Conservation (phyloP, 2,113 vertebrate genomes). For the Speoplatyrhinus poulsoni region DNA sequence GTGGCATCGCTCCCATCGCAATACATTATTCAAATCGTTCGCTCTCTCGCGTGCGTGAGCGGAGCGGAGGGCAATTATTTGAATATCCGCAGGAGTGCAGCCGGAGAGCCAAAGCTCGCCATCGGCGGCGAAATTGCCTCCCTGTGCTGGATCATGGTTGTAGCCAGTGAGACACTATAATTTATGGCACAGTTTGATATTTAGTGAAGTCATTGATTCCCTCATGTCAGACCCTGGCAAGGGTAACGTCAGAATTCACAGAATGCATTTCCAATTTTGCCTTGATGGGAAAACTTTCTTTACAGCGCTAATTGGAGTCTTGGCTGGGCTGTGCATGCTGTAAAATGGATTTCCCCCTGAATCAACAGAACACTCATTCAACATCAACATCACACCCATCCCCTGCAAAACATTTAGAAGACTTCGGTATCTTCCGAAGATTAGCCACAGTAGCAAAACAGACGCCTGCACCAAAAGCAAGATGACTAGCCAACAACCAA, state of each 20-base stretch:
- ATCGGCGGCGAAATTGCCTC: constrained; percentile 55
- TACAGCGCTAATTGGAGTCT: constrained; percentile 62
- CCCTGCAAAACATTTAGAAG: constrained; percentile 30
- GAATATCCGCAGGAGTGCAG: constrained; percentile 68
- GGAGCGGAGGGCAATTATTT: constrained; percentile 63
- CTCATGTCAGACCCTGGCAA: constrained; percentile 57
- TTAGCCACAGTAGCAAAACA: not conserved
- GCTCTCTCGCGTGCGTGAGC: constrained; percentile 29
- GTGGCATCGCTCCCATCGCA: constrained; percentile 62
- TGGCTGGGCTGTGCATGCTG: constrained; percentile 46
- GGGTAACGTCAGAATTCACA: constrained; percentile 45
- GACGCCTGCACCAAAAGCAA: constrained; percentile 20
- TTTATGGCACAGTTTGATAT: constrained; percentile 67
- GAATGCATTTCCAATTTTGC: constrained; percentile 51
- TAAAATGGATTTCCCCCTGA: constrained; percentile 63
- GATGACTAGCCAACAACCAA: not conserved
- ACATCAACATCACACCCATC: constrained; percentile 36
- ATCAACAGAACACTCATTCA: constrained; percentile 60
- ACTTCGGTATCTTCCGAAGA: constrained; percentile 13
- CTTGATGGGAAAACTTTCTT: constrained; percentile 31
- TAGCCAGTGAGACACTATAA: constrained; percentile 60
- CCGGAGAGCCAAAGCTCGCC: constrained; percentile 47
- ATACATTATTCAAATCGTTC: constrained; percentile 75
- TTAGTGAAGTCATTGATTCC: constrained; percentile 68
- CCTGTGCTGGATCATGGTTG: constrained; percentile 57